Percentiles rank a stretch among this genome's conserved stretches.
Conservation (phyloP, 30 jellyfish, hydroid and myxozoan genomes). For the Turritopsis dohrnii region DNA sequence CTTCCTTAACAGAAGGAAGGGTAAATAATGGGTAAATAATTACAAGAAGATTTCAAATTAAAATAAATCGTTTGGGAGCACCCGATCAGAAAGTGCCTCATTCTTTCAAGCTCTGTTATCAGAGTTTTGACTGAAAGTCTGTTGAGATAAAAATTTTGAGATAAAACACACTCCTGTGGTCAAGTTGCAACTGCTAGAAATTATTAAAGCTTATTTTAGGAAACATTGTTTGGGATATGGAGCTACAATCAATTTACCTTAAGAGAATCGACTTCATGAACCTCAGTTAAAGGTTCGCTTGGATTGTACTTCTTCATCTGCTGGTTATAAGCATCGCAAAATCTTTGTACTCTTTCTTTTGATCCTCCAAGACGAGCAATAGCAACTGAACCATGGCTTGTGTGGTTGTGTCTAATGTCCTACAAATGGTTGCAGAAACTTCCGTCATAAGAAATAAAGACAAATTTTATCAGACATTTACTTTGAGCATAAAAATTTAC, state of each 20-base stretch:
- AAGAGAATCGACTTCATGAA: background rate
- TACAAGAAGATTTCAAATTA: no score
- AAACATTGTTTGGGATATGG: no score
- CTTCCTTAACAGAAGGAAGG: no score
- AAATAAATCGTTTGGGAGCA: no score
- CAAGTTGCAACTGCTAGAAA: background rate
- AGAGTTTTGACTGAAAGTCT: no score
- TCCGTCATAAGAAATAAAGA: background rate
- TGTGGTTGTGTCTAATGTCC: background rate
- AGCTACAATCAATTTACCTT: background rate
- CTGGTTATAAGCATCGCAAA: background rate
- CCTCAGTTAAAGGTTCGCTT: background rate
- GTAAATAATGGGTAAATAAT: no score
- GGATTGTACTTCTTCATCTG: background rate
- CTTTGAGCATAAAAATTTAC: no score
- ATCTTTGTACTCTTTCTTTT: background rate
- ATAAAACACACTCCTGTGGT: background rate
- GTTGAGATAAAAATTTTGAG: no score
- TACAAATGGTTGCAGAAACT: no score
- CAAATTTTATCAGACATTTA: background rate
- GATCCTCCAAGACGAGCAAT: background rate
- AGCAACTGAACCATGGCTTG: background rate
- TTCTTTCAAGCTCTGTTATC: no score
- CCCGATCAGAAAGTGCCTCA: no score
- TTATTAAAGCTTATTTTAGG: no score